phyloP scores from a whole-genome alignment of 2,113 vertebrate species.

The Rattus norvegicus region DNA sequence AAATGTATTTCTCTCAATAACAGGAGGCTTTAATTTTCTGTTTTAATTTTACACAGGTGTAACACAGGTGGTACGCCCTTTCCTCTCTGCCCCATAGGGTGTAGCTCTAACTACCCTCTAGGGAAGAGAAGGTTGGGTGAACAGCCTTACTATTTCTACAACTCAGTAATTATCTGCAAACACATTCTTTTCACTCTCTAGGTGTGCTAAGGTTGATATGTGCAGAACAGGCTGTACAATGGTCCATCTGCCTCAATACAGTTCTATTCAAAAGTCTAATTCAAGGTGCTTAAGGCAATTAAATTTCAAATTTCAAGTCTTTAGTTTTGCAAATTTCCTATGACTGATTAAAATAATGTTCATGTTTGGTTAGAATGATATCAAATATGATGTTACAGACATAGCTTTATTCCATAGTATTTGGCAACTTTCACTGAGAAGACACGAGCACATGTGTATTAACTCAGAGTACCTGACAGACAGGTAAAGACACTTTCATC shows the following conservation, averaged over 20 bases:
- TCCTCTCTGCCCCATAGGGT: constrained; percentile 84
- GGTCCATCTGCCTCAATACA: background rate
- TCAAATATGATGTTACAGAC: background rate
- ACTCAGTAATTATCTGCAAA: constrained; percentile 64
- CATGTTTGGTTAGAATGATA: background rate
- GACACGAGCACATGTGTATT: background rate
- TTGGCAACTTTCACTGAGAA: too few species aligned
- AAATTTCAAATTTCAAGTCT: background rate
- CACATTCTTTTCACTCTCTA: constrained; percentile 5
- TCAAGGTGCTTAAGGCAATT: background rate
- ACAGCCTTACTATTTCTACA: constrained; percentile 79
- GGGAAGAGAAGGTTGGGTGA: constrained; percentile 84
- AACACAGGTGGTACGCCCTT: constrained; percentile 81
- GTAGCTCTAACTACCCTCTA: constrained; percentile 83
- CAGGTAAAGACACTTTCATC: background rate
- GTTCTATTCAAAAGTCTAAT: background rate
- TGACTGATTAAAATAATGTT: background rate
- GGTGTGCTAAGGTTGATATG: background rate
- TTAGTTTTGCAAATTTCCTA: background rate
- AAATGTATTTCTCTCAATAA: background rate
- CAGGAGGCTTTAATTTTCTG: constrained; percentile 23
- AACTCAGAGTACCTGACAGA: background rate
- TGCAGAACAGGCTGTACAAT: background rate
- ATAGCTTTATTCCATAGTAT: background rate
- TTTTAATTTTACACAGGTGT: constrained; percentile 78